These are phyloP conservation scores for Metopia argyrocephala DNA, from an alignment of 2,888 invertebrate genomes.

Conservation along the genomic window DNA sequence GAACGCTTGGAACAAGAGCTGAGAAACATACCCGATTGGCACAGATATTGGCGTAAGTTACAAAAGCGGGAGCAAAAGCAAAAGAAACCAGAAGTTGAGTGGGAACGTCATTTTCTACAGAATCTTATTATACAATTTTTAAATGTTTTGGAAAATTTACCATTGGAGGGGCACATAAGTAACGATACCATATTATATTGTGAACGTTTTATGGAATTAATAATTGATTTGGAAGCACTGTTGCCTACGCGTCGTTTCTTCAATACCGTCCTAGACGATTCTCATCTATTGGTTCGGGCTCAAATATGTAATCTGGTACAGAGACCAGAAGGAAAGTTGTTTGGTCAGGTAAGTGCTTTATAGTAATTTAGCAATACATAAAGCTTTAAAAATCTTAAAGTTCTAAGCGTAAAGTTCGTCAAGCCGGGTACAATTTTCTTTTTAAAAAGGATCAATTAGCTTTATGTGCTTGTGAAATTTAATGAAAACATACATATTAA, in stretches of 20 bases:
- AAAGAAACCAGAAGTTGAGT: constrained; percentile 84
- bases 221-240: constrained; percentile 97
- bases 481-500: no score
- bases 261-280: constrained; percentile 96
- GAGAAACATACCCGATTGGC: constrained; percentile 91
- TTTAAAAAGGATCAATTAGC: no score
- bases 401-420: no score
- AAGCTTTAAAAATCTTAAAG: no score
- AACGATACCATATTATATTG: constrained; percentile 86
- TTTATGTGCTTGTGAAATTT: no score
- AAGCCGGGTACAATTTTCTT: no score
- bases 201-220: constrained; percentile 95
- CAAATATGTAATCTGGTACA: constrained; percentile 87
- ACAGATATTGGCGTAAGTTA: constrained; percentile 93
- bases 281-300: constrained; percentile 94
- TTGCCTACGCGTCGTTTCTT: constrained; percentile 97
- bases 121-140: constrained; percentile 92
- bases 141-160: constrained; percentile 87
- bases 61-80: constrained; percentile 88
- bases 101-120: constrained; percentile 93
- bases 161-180: constrained; percentile 82
- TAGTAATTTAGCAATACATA: no score
- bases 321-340: constrained; percentile 92
- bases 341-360: constrained; percentile 93
- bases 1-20: constrained; percentile 92